Percentiles rank a stretch among this genome's conserved stretches.
phyloP scores from a whole-genome alignment of 2,113 vertebrate species.

The Brachyhypopomus occidentalis region DNA sequence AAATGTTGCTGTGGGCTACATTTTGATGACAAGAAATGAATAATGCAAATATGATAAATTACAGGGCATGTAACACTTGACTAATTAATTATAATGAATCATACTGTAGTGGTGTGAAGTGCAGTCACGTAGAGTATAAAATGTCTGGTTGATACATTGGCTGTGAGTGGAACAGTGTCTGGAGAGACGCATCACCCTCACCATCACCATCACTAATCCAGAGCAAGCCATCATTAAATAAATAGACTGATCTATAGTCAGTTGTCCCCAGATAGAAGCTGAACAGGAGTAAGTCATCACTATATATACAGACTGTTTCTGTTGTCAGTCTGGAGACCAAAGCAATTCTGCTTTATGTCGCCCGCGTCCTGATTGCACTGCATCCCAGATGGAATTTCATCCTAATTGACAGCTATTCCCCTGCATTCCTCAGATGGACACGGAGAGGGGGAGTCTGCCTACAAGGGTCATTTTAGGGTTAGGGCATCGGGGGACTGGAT shows the following conservation, averaged over 20 bases:
- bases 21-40: slow-evolving; percentile 71
- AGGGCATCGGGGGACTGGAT: slow-evolving; percentile 45
- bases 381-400: slow-evolving; percentile 70
- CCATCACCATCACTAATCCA: slow-evolving; percentile 56
- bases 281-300: slow-evolving; percentile 16
- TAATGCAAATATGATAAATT: slow-evolving; percentile 75
- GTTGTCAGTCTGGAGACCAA: neutral
- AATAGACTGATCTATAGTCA: slow-evolving; percentile 40
- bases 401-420: slow-evolving; percentile 76
- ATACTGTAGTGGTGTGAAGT: slow-evolving; percentile 69
- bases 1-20: slow-evolving; percentile 59
- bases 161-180: slow-evolving; percentile 60
- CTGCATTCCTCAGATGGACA: slow-evolving; percentile 72
- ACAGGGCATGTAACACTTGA: slow-evolving; percentile 66
- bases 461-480: slow-evolving; percentile 52
- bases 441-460: slow-evolving; percentile 42
- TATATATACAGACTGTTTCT: neutral
- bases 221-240: slow-evolving; percentile 42
- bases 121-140: slow-evolving; percentile 68
- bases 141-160: slow-evolving; percentile 72
- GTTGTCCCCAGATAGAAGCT: neutral
- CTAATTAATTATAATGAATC: slow-evolving; percentile 78
- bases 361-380: slow-evolving; percentile 61
- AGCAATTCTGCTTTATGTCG: slow-evolving; percentile 11
- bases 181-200: slow-evolving; percentile 57